These are phyloP conservation scores for Cinara cedri DNA, from an alignment of 2,888 invertebrate species.

Conservation along the genomic window DNA sequence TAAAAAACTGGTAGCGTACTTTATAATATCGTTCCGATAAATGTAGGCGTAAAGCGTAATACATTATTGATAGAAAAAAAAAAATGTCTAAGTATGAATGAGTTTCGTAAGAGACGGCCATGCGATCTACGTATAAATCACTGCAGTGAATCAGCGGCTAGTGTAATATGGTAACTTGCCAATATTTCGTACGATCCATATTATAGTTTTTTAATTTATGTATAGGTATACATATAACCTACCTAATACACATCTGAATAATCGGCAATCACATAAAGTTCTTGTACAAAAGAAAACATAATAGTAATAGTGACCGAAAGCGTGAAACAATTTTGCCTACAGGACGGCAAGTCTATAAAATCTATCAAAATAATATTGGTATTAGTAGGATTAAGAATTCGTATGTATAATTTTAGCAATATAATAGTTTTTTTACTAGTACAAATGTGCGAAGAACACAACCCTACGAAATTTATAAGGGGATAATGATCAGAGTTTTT, in stretches of 20 bases:
- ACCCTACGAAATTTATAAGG: too few species aligned
- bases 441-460: too few species aligned
- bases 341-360: too few species aligned
- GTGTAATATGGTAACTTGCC: constrained; percentile 24
- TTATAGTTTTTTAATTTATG: constrained; percentile 16
- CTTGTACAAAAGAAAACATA: background rate
- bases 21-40: background rate
- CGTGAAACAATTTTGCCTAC: background rate
- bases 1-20: too few species aligned
- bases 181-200: constrained; percentile 24
- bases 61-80: background rate
- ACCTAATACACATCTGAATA: background rate
- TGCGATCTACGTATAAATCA: constrained; percentile 11
- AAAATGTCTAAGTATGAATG: background rate
- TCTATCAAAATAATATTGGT: too few species aligned
- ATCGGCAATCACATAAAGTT: background rate
- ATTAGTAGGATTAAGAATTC: too few species aligned
- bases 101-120: background rate
- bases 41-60: background rate
- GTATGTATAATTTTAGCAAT: too few species aligned
- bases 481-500: too few species aligned
- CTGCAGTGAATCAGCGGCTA: background rate
- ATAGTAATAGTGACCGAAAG: too few species aligned
- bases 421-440: too few species aligned
- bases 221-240: constrained; percentile 11